Base-by-base conservation (phyloP, 1,140 invertebrate species). In the Papilio aristodemus region DNA sequence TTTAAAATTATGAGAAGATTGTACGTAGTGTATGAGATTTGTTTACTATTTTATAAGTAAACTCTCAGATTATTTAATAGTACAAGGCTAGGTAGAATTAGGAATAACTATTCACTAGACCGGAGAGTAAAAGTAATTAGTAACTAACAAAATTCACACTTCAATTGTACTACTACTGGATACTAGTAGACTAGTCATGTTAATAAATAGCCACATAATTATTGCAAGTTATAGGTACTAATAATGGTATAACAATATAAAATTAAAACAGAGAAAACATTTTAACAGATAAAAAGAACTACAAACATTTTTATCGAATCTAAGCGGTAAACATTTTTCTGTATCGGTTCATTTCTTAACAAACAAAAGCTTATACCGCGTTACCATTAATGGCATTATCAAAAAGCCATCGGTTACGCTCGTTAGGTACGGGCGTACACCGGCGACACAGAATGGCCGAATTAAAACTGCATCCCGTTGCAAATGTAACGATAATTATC, bases 371-470 rank as follows among this genome's bases (percentile, higher is more conserved):
- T 36, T 14, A 58, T 3, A 11, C 43, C 14, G 59, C 38, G 10
- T 37, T 38, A 37, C 19, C 41, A 66, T 66, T 46, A 66, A 74
- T 73, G 67, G 71, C 62, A 75, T 79, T 76, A 81, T 79, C 77
- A 77, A 81, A 81, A 77, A 77, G 72, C 79, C 69, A 81, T 81
- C 71, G 32, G 77, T 76, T 77, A 73, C 77, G 70, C 71, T 77
- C 79, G 76, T 81, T 81, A 76, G 63, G 63, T 50, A 50, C 39
- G 39, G 32, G 27, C 22, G 75, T 68, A 41, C 32, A 50, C 73
- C 67, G 72, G 68, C 67, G 68, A 68, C 60, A 71, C 75, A 68
- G 71, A 79, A 81, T 74, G 74, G 77, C 68, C 70, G 73, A 81
- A 76, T 79, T 79, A 77, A 75, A 75, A 75, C 62, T 73, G 75